These are phyloP conservation scores for Clostera curtula DNA, from an alignment of 2,888 invertebrate species.

Conservation along the genomic window DNA sequence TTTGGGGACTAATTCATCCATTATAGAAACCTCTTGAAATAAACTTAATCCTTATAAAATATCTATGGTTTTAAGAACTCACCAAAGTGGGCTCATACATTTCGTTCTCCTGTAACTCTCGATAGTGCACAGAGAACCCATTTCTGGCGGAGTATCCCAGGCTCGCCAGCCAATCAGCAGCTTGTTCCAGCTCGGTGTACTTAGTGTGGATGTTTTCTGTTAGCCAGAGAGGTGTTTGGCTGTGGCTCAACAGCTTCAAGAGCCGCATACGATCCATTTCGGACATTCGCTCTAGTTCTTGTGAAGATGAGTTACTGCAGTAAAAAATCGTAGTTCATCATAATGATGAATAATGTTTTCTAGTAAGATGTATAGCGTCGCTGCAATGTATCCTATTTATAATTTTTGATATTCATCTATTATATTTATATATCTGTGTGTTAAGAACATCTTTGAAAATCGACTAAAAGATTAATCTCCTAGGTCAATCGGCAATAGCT, in stretches of 20 bases:
- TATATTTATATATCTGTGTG: too few species aligned
- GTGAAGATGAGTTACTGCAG: conserved; percentile 51
- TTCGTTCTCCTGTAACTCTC: conserved; percentile 77
- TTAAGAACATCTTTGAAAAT: too few species aligned
- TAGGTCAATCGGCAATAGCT: too few species aligned
- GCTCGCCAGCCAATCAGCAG: conserved; percentile 82
- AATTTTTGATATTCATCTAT: too few species aligned
- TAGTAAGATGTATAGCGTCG: too few species aligned
- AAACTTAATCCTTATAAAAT: too few species aligned
- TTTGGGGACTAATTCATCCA: too few species aligned
- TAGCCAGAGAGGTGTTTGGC: conserved; percentile 53
- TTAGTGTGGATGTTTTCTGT: conserved; percentile 32
- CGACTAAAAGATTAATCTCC: too few species aligned
- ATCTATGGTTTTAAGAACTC: conserved; percentile 32
- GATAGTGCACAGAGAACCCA: conserved; percentile 82
- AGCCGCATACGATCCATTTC: conserved; percentile 40
- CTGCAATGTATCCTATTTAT: too few species aligned
- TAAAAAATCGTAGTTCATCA: too few species aligned
- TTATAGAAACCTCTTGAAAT: too few species aligned
- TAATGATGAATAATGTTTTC: too few species aligned
- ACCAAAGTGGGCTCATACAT: conserved; percentile 79
- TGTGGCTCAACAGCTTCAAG: conserved; percentile 35
- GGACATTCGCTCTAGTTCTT: conserved; percentile 48
- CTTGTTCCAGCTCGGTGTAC: conserved; percentile 59
- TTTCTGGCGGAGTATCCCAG: conserved; percentile 83